Conservation (phyloP, 2,888 invertebrate species). For the Andrena camellia region DNA sequence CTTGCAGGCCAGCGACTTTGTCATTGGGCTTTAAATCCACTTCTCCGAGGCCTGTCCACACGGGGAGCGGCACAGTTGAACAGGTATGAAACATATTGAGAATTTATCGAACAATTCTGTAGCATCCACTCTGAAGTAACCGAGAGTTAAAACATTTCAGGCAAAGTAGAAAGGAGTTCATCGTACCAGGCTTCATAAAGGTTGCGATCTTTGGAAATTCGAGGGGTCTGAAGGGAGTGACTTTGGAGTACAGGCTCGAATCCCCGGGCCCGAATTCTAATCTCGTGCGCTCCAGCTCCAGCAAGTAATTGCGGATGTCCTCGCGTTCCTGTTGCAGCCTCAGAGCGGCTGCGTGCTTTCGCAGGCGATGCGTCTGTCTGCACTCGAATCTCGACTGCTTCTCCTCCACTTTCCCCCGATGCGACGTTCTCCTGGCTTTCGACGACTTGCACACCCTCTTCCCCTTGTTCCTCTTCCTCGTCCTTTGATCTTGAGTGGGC, state of each 20-base stretch:
- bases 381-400: conserved; percentile 48
- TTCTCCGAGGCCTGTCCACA: conserved; percentile 23
- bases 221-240: conserved; percentile 66
- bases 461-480: neutral
- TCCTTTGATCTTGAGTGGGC: conserved; percentile 1
- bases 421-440: conserved; percentile 19
- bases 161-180: neutral
- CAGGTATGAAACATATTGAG: neutral
- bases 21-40: conserved; percentile 11
- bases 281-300: conserved; percentile 43
- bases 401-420: conserved; percentile 30
- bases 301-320: conserved; percentile 56
- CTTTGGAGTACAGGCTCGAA: neutral
- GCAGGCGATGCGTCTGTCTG: conserved; percentile 43
- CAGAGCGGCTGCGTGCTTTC: conserved; percentile 41
- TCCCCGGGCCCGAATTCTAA: conserved; percentile 34
- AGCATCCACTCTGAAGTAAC: neutral
- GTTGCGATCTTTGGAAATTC: conserved; percentile 75
- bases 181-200: conserved; percentile 71
- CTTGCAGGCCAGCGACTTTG: conserved; percentile 46
- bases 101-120: neutral
- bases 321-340: conserved; percentile 60
- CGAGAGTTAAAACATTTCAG: neutral
- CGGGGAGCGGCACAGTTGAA: neutral
- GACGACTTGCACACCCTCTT: conserved; percentile 22